Conservation (phyloP, 2,797 vertebrate genomes). For the Dryobates pubescens region DNA sequence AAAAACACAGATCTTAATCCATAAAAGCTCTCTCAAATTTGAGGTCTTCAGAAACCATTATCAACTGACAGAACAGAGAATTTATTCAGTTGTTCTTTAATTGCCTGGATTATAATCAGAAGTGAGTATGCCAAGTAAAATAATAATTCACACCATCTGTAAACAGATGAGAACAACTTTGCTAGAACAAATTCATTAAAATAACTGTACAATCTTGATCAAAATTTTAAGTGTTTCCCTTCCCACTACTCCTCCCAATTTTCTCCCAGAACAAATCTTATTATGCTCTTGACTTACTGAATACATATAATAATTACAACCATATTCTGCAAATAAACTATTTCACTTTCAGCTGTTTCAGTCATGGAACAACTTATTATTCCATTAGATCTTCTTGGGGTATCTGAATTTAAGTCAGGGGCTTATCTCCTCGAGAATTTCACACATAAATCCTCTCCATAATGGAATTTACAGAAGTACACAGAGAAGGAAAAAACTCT, state of each 20-base stretch:
- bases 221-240: background rate
- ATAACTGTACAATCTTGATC: background rate
- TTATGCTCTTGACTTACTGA: background rate
- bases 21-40: background rate
- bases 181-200: background rate
- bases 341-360: background rate
- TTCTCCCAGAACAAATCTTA: background rate
- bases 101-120: background rate
- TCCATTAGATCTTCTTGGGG: background rate
- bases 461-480: background rate
- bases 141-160: background rate
- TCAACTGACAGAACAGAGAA: background rate
- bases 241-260: background rate
- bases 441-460: background rate
- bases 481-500: fast-evolving
- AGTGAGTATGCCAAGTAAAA: background rate
- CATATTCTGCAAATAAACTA: background rate
- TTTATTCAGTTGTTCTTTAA: background rate
- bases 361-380: background rate
- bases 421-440: background rate
- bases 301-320: background rate
- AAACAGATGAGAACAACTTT: slow-evolving; percentile 8
- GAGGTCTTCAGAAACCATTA: background rate
- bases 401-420: background rate
- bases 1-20: background rate